A percentile compares a stretch with the other conserved stretches of the same genome.
Conservation (phyloP, 2,113 vertebrate species). For the Ammodytes marinus region DNA sequence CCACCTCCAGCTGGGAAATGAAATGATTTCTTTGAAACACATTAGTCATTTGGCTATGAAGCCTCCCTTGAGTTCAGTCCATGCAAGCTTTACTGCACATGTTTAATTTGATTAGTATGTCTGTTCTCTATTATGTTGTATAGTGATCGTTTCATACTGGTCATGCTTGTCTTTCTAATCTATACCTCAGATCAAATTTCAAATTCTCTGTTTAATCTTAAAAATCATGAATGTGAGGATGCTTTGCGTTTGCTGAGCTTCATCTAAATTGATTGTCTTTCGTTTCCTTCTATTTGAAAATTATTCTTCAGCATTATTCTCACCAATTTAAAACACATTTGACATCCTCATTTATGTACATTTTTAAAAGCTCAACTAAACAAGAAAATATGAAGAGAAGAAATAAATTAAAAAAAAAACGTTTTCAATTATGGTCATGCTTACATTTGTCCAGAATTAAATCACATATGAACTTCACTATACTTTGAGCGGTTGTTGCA, state of each 20-base stretch:
- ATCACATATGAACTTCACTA: conserved; percentile 51
- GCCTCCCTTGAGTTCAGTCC: conserved; percentile 2
- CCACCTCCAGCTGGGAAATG: conserved; percentile 24
- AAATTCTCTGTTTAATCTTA: not conserved
- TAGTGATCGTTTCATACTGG: not conserved
- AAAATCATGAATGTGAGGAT: not conserved
- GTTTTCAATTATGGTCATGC: conserved; percentile 27
- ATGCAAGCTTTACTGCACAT: not conserved
- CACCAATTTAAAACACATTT: conserved; percentile 5
- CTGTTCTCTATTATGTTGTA: not conserved
- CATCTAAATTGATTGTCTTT: not conserved
- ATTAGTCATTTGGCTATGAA: not conserved
- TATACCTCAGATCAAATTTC: not conserved
- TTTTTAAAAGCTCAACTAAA: not conserved
- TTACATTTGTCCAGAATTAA: conserved; percentile 26
- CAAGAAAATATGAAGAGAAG: not conserved
- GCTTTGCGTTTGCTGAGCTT: not conserved
- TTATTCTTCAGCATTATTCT: not conserved
- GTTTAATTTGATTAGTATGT: not conserved
- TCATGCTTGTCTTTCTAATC: not conserved
- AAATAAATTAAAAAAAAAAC: conserved; percentile 3
- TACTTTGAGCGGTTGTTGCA: conserved; percentile 61
- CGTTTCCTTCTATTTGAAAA: not conserved
- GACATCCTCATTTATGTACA: not conserved
- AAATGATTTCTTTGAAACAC: conserved; percentile 15